These are phyloP conservation scores for Poecilia gillii DNA, from an alignment of 2,797 vertebrate species.

Conservation along the genomic window DNA sequence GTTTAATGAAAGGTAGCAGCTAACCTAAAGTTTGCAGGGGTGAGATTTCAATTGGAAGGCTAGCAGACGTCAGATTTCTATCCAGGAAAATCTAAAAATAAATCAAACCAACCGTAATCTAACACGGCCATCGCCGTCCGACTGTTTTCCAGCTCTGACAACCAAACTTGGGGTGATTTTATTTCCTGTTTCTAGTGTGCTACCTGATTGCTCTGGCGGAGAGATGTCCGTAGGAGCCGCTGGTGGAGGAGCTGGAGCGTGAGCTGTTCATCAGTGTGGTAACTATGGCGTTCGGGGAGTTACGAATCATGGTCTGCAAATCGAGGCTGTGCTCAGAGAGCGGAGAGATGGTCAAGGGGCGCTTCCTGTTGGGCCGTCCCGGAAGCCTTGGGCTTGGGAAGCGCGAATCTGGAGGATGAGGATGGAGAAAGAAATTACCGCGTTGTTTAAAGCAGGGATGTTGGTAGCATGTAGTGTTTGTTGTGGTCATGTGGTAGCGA, in stretches of 20 bases:
- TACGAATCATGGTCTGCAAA: constrained; percentile 97
- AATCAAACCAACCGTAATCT: not conserved
- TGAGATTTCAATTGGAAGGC: not conserved
- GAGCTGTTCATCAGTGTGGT: constrained; percentile 96
- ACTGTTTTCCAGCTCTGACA: not conserved
- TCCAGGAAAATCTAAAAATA: not conserved
- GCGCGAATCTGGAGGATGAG: constrained; percentile 84
- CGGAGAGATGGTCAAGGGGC: constrained; percentile 93
- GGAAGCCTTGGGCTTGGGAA: constrained; percentile 92
- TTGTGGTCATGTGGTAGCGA: not conserved
- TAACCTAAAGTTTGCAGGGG: not conserved
- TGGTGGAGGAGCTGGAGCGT: constrained; percentile 96
- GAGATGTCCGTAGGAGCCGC: constrained; percentile 97
- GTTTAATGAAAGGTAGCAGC: not conserved
- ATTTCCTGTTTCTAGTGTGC: not conserved
- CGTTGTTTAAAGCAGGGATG: not conserved
- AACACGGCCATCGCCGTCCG: not conserved
- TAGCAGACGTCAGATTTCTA: not conserved
- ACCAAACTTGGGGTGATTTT: not conserved
- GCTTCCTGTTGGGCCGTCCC: constrained; percentile 92
- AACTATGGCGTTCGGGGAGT: constrained; percentile 95
- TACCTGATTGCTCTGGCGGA: constrained; percentile 97
- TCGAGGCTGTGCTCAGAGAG: constrained; percentile 97
- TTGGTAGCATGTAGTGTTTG: no score
- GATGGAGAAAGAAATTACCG: constrained; percentile 4